Evolutionary conservation across 2,797 vertebrate genomes (phyloP), one percentile per base, ranked within the genome.

Genomic region (Anas capensis): DNA sequence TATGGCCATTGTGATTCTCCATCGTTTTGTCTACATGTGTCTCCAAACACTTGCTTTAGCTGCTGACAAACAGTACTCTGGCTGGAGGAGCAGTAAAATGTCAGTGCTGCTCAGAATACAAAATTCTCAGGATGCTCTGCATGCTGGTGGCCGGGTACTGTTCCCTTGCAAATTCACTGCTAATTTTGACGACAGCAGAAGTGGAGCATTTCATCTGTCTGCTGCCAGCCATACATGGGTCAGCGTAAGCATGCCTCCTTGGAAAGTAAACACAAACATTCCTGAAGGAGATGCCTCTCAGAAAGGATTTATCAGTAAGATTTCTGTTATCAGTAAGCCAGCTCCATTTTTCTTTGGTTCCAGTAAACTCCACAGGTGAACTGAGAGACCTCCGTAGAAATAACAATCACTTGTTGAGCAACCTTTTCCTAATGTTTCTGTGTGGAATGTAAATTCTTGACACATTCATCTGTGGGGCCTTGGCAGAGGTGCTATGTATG

Each of bases 151-250:
- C 66, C 24, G 81, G 34, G n/a, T 88, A 48, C 62, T 88, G 33
- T 83, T 96, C 46, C 68, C 33, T 26, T 94, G 48, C 36, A 38
- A 69, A 84, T 93, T 87, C 51, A 31, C 66, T 77, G 81, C 82
- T 96, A 40, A 79, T 92, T 95, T 93, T 94, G 81, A 86, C 0
- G 2, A 53, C 73, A 82, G 79, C 69, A 91, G 76, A 72, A 80
- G 75, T 3, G 11, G 80, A 91, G 46, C 31, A n/a, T 86, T 92
- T 88, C 33, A 46, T 70, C 64, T 2, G 0, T 57, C 42, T 91
- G 16, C 78, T 77, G 69, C 31, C n/a, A 38, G 38, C 4, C 42
- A 44, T 53, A 26, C 0, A 4, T 11, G 51, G 36, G 18, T 62
- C 78, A 88, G 46, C 0, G 0, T 88, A 88, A 90, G 61, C 78